A percentile compares a stretch with the other conserved stretches of the same genome.
Conservation (phyloP, 2,797 vertebrate genomes). For the Pitangus sulphuratus region DNA sequence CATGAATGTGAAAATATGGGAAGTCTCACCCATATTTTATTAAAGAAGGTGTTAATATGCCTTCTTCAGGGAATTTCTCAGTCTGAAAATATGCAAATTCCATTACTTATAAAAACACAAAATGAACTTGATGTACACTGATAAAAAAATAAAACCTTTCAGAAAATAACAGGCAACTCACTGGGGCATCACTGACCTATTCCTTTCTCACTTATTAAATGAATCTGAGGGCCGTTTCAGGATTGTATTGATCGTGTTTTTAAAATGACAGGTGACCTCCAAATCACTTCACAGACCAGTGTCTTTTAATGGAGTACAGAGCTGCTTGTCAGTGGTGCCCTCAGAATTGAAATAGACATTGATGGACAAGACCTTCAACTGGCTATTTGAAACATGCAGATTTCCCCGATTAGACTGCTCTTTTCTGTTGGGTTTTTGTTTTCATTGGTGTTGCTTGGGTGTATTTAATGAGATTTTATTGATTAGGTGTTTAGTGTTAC, state of each 20-base stretch:
- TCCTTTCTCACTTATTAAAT: constrained; percentile 66
- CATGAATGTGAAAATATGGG: neutral
- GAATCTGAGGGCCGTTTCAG: constrained; percentile 48
- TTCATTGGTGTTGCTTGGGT: neutral
- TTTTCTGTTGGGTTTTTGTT: neutral
- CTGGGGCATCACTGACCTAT: constrained; percentile 46
- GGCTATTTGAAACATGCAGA: constrained; percentile 36
- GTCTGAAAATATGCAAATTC: neutral
- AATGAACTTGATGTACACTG: neutral
- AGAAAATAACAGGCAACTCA: constrained; percentile 52
- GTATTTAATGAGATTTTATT: constrained; percentile 40
- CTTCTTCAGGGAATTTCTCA: neutral
- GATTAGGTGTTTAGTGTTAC: neutral
- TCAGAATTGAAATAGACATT: constrained; percentile 56
- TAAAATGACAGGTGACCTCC: constrained; percentile 74
- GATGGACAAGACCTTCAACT: constrained; percentile 71
- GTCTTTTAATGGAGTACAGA: constrained; percentile 36
- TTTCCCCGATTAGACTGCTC: neutral
- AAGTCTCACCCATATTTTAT: neutral
- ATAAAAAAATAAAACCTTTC: neutral
- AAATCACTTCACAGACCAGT: constrained; percentile 64
- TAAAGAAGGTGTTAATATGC: constrained; percentile 25
- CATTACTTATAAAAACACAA: constrained; percentile 15
- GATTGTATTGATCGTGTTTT: constrained; percentile 68
- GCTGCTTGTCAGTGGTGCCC: constrained; percentile 48